Conservation (phyloP, 1,140 invertebrate species). For the Drosophila pruinosa region DNA sequence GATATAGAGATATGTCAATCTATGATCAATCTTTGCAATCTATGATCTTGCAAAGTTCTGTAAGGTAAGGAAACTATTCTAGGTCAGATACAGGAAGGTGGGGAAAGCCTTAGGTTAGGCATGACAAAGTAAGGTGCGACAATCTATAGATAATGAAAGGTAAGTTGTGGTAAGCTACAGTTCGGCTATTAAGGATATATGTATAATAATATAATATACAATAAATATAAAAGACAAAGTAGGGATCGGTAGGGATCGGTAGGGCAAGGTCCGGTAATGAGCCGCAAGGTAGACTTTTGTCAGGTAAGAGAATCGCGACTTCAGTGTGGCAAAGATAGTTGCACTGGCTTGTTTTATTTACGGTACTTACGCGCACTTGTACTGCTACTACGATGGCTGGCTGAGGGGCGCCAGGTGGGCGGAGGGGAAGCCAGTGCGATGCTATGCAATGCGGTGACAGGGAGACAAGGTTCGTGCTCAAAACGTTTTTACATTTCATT, state of each 20-base stretch:
- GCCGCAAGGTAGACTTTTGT: neutral
- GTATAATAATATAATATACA: no score
- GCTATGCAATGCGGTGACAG: neutral
- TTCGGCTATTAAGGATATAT: no score
- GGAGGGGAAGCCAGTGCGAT: neutral
- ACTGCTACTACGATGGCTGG: neutral
- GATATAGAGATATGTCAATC: no score
- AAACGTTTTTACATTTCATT: constrained; percentile 80
- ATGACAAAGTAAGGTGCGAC: no score
- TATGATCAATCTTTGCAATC: no score
- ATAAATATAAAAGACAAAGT: no score
- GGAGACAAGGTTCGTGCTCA: constrained; percentile 76
- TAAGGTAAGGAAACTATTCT: no score
- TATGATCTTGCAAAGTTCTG: no score
- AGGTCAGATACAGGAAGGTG: no score
- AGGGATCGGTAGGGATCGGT: neutral
- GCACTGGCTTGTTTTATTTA: constrained; percentile 69
- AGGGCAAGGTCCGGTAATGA: neutral
- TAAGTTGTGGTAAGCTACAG: no score
- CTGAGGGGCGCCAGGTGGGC: neutral
- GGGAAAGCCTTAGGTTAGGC: no score
- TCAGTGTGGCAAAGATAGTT: neutral
- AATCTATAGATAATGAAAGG: no score
- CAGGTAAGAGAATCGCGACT: neutral
- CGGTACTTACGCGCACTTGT: constrained; percentile 68